Evolutionary conservation across 2,888 invertebrate species (phyloP).

Genomic region (Eremobia ochroleuca): DNA sequence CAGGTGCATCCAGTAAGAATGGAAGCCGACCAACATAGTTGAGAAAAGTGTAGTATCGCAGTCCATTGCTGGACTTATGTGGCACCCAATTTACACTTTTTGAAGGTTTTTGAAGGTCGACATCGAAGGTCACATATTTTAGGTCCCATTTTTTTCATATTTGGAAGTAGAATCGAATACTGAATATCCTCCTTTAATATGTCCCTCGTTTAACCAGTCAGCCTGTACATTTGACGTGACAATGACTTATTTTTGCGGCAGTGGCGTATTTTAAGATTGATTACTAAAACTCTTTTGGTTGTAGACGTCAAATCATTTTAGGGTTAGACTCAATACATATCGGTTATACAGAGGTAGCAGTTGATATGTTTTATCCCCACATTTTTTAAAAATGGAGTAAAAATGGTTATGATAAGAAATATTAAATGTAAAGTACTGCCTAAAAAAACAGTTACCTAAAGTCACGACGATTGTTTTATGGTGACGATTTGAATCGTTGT

Average conservation of each 20-base stretch:
- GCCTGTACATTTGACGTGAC: slow-evolving; percentile 32
- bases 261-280: slow-evolving; percentile 45
- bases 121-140: background rate
- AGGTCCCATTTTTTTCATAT: background rate
- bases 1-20: background rate
- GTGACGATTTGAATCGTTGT: background rate
- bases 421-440: background rate
- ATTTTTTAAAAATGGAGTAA: background rate
- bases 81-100: too few relatives aligned
- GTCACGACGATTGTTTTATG: background rate
- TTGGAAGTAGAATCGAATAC: background rate
- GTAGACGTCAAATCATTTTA: slow-evolving; percentile 22
- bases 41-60: background rate
- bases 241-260: slow-evolving; percentile 53
- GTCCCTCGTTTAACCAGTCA: slow-evolving; percentile 31
- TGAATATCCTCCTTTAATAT: background rate
- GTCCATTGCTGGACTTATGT: too few relatives aligned
- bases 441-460: background rate
- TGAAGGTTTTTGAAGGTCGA: background rate
- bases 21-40: background rate
- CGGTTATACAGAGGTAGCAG: background rate
- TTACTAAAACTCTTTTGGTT: slow-evolving; percentile 39
- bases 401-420: background rate
- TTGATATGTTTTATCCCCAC: background rate
- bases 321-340: slow-evolving; percentile 30